phyloP scores from a whole-genome alignment of 2,797 vertebrate species.

The Lacerta agilis region DNA sequence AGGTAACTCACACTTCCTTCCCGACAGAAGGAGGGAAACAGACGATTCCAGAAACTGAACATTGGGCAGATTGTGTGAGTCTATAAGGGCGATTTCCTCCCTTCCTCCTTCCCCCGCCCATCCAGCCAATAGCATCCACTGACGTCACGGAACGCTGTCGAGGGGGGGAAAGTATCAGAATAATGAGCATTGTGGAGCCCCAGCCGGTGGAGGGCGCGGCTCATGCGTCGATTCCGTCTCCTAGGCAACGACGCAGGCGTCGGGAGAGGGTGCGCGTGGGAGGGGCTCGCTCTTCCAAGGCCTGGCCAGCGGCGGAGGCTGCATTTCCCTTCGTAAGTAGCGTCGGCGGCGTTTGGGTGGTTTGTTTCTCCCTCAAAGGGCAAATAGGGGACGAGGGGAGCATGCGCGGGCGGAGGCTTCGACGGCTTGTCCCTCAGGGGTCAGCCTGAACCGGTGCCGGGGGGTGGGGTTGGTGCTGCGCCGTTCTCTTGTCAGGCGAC shows the following conservation, averaged over 20 bases:
- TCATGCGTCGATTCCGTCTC: conserved; percentile 9
- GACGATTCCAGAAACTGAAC: background rate
- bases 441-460: background rate
- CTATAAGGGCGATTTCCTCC: background rate
- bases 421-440: background rate
- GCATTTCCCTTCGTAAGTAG: background rate
- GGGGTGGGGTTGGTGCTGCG: no score
- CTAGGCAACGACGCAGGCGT: conserved; percentile 43
- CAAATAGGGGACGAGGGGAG: background rate
- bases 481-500: no score
- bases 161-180: background rate
- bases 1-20: background rate
- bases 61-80: background rate
- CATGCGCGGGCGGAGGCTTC: background rate
- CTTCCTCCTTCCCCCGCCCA: no score
- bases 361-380: background rate
- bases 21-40: background rate
- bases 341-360: background rate
- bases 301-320: background rate
- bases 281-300: background rate
- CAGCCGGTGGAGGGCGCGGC: background rate
- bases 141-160: background rate
- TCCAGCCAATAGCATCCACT: background rate
- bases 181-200: no score
- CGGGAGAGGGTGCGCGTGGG: background rate